These are phyloP conservation scores for Gortyna flavago DNA, from an alignment of 2,888 invertebrate genomes.

Conservation along the genomic window DNA sequence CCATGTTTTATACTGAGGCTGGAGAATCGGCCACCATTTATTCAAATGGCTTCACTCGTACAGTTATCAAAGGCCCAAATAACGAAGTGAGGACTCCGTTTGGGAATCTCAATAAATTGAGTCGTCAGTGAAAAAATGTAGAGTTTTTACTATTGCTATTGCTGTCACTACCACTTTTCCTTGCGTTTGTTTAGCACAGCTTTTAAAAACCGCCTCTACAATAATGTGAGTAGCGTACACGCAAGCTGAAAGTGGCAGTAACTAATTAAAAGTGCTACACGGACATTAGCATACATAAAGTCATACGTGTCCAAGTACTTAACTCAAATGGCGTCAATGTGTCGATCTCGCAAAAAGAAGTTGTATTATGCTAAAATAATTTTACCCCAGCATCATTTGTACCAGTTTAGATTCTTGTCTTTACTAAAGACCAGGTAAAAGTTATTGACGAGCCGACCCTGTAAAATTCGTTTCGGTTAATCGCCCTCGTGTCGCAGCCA, in stretches of 20 bases:
- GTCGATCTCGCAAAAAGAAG: not conserved
- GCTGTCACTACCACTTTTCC: conserved; percentile 21
- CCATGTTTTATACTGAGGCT: conserved; percentile 59
- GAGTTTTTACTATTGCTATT: not conserved
- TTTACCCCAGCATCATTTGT: conserved; percentile 23
- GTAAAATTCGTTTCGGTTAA: conserved; percentile 57
- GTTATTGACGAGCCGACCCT: conserved; percentile 44
- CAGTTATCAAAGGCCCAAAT: conserved; percentile 55
- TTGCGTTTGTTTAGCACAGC: conserved; percentile 19
- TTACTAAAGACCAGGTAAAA: conserved; percentile 53
- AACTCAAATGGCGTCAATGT: not conserved
- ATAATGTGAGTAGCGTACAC: conserved; percentile 7
- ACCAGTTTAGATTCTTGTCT: conserved; percentile 23
- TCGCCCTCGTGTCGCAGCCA: conserved; percentile 57
- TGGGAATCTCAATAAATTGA: conserved; percentile 50
- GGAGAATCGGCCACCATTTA: conserved; percentile 58
- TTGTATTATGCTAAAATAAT: conserved; percentile 14
- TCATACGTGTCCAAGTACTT: not conserved
- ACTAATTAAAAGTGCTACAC: conserved; percentile 26
- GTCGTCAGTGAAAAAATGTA: conserved; percentile 29
- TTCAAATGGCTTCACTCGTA: conserved; percentile 59
- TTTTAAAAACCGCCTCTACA: not conserved
- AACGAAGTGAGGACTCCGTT: conserved; percentile 46
- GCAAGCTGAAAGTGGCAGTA: conserved; percentile 15
- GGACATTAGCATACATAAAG: conserved; percentile 2